phyloP scores from a whole-genome alignment of 2,797 vertebrate species.

The Malurus splendens region DNA sequence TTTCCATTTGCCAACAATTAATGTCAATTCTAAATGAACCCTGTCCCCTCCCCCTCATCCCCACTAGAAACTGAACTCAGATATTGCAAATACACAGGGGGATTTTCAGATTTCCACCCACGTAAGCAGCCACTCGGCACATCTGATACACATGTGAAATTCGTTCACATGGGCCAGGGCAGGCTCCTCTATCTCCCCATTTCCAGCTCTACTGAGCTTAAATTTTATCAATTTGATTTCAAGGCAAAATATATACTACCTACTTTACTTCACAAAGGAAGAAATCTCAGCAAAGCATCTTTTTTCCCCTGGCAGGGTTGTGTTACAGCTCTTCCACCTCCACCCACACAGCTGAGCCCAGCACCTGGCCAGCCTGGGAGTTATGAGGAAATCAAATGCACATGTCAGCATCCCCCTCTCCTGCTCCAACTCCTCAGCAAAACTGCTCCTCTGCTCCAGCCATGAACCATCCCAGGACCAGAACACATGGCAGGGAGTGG shows the following conservation, averaged over 20 bases:
- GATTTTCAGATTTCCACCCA: slow-evolving; percentile 20
- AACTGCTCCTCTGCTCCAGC: not conserved
- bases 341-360: slow-evolving; percentile 3
- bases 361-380: not conserved
- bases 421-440: not conserved
- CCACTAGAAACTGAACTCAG: not conserved
- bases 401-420: not conserved
- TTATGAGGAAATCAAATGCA: slow-evolving; percentile 4
- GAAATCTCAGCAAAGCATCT: slow-evolving; percentile 3
- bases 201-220: not conserved
- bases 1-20: not conserved
- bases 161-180: not conserved
- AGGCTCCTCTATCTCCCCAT: not conserved
- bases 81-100: not conserved
- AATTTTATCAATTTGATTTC: slow-evolving; percentile 2
- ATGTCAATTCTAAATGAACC: not conserved
- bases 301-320: not conserved
- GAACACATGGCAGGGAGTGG: not conserved
- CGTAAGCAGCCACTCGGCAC: not conserved
- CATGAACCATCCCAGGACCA: not conserved
- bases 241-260: not conserved
- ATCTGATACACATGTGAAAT: not conserved
- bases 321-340: not conserved
- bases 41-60: not conserved
- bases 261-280: not conserved